A percentile compares a stretch with the other conserved stretches of the same genome.
phyloP scores from a whole-genome alignment of 2,888 invertebrate species.

The Neoscelio sp. region DNA sequence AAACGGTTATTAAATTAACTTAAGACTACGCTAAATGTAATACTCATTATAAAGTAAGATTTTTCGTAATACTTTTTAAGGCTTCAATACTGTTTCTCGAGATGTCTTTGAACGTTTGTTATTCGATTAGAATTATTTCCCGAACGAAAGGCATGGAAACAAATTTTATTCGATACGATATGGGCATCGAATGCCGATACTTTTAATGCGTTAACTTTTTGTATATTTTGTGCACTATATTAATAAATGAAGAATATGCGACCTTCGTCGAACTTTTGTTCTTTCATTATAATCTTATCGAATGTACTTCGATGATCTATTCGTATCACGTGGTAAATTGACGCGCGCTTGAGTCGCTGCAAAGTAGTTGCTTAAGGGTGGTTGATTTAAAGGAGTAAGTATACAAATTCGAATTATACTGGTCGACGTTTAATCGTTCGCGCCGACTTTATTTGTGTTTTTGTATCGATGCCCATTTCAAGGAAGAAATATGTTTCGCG shows the following conservation, averaged over 20 bases:
- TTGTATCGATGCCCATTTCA: too few relatives aligned
- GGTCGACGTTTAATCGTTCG: too few relatives aligned
- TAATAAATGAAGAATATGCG: neutral
- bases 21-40: constrained; percentile 41
- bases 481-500: too few relatives aligned
- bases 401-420: too few relatives aligned
- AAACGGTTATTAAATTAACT: constrained; percentile 54
- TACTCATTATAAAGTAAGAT: constrained; percentile 60
- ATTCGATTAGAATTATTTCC: constrained; percentile 23
- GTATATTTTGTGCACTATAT: neutral
- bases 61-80: constrained; percentile 35
- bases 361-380: too few relatives aligned
- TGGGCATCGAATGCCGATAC: constrained; percentile 32
- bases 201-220: constrained; percentile 6
- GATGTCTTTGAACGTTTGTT: constrained; percentile 54
- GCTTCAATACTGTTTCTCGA: constrained; percentile 39
- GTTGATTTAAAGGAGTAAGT: too few relatives aligned
- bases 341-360: too few relatives aligned
- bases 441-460: too few relatives aligned
- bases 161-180: constrained; percentile 26
- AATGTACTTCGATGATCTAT: too few relatives aligned
- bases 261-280: neutral
- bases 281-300: neutral
- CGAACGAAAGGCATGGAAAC: constrained; percentile 28
- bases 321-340: too few relatives aligned